Evolutionary conservation across 2,888 invertebrate genomes (phyloP), one percentile per base, ranked within the genome.

Genomic region (Troides aeacus): DNA sequence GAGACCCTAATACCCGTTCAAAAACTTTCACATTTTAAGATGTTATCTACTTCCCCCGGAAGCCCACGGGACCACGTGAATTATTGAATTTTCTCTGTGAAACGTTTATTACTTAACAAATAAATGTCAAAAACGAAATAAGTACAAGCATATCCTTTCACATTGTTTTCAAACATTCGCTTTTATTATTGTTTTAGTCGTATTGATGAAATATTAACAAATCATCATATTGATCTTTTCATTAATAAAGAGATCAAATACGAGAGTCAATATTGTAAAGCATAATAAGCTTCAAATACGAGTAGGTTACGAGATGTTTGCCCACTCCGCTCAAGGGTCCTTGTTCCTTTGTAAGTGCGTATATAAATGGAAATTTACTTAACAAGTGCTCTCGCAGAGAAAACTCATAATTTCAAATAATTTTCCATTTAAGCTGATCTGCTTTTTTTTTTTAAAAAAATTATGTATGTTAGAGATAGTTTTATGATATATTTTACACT

Each of bases 1-100:
- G 85, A 85, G 84, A 84, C 79, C 75, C 67, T 72, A 74, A 69
- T 74, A 72, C 71, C 74, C 77, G 77, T 78, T 79, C 76, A 75
- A 81, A 87, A 90, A 89, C 87, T 88, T 89, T 80, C 82, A 83
- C 88, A 85, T 88, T 88, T 85, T 84, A 85, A 86, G 86, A 87
- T 81, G 79, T 88, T 85, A 84, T 82, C 82, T 84, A 83, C 84
- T 85, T 85, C 83, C 76, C 75, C 75, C 73, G 75, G 67, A 70
- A 77, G 80, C 81, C 81, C 68, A 60, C 74, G 80, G 85, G 79
- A 74, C 74, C 63, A 75, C 69, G 77, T 81, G 83, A 85, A 86
- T 84, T 84, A 88, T 87, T 87, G 85, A 86, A 86, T 87, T 87
- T 85, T 75, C 72, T 72, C 64, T 72, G 69, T 69, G 68, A 74